Conservation (phyloP, 2,888 invertebrate genomes). For the Creontiades dilutus region DNA sequence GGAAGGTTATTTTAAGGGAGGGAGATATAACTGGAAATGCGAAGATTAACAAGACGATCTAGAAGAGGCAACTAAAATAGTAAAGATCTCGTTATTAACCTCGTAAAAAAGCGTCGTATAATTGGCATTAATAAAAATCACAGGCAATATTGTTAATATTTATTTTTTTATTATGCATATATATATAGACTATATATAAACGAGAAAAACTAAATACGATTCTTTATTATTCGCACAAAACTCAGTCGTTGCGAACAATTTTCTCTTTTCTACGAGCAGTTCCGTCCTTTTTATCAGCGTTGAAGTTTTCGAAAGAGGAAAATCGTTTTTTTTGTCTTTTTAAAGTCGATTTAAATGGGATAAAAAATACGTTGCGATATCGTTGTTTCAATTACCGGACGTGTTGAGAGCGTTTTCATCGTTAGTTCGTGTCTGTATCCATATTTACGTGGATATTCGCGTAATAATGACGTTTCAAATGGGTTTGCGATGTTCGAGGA, state of each 20-base stretch:
- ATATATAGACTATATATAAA: too few species aligned
- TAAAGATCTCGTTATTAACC: neutral
- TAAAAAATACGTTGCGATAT: neutral
- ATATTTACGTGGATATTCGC: neutral
- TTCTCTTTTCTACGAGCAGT: neutral
- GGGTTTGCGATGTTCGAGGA: too few species aligned
- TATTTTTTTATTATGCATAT: too few species aligned
- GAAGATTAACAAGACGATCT: neutral
- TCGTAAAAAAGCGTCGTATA: slow-evolving; percentile 4
- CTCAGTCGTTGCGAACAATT: slow-evolving; percentile 38
- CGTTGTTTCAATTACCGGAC: neutral
- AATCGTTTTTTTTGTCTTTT: neutral
- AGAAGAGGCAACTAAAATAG: neutral
- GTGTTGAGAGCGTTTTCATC: neutral
- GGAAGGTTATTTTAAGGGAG: neutral
- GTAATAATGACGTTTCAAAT: too few species aligned
- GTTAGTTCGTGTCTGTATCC: neutral
- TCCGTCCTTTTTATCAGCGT: neutral
- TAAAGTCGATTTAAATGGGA: neutral
- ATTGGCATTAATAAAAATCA: slow-evolving; percentile 36
- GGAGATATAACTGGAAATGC: neutral
- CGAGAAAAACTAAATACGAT: neutral
- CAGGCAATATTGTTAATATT: neutral
- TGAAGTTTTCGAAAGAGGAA: neutral
- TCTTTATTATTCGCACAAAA: neutral